Base-by-base conservation (phyloP, 2,113 vertebrate genomes). In the Saguinus imperator region DNA sequence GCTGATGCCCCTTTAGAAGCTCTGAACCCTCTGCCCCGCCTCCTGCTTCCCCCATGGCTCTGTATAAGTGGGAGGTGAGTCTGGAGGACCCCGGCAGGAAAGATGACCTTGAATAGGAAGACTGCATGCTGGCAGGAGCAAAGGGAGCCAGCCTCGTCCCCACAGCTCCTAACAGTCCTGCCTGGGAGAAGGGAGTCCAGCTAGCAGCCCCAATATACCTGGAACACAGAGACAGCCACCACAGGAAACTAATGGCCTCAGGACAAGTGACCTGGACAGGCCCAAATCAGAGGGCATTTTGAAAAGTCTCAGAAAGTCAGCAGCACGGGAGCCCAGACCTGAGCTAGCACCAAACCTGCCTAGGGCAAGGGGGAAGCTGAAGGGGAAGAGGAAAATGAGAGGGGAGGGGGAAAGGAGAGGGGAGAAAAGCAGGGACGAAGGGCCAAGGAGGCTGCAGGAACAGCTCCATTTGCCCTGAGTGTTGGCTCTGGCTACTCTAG, bases 21-120 rank as follows among this genome's bases (percentile, higher is more conserved):
- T 16, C n/a, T 45, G 50, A 25, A 23, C 55, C 27, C 25, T 17
- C 29, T 55, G 45, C 6, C 13, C 32, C 50, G 37, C 37, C 21
- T 93, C 72, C 14, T 40, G 72, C 57, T 40, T 68, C 29, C 93
- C 16, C 1, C 8, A 25, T 6, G 32, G 68, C 27, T 25, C 35
- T 9, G 27, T 1, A 0, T 61, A 87, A 85, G 32, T 12, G 29
- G 29, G 40, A 35, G 21, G 0, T 0, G 1, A 20, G 35, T 37
- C 32, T 45, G 55, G 25, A 50, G 83, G 57, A 81, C 32, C 5
- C 27, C 1, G 1, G 64, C 12, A 64, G 73, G 81, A 66, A 64
- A 25, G 35, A 25, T 23, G 25, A 68, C 29, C 61, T 94, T 48
- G 61, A 29, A 48, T 10, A 45, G 85, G 84, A 83, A 92, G 35